Evolutionary conservation across 1,140 invertebrate genomes (phyloP), one percentile per base, ranked within the genome.

Genomic region (Augochlora pura): DNA sequence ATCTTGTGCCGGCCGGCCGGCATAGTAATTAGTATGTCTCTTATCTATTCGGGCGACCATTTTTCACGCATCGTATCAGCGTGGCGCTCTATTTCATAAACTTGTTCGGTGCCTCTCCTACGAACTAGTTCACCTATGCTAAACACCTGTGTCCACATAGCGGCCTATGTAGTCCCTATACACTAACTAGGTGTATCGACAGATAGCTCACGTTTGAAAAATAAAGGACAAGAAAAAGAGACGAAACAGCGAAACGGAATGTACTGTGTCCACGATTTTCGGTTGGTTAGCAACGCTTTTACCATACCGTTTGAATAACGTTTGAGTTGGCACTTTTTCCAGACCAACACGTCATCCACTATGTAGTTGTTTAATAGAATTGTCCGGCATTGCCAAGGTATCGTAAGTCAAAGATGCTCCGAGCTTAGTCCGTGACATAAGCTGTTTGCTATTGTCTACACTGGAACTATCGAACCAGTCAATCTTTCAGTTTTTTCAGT

Each of bases 131-230:
- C 49, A 18, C 14, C 62, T 54, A 63, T 49, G 83, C 77, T 85
- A 85, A 85, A 85, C 83, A 73, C 78, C 72, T 84, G 72, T 84
- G 82, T 46, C 67, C 52, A 84, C 83, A 80, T 49, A 57, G 49
- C 12, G 16, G 46, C 16, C 12, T 46, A 10, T 39, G 27, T 39
- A 46, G 27, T 59, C 39, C 67, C 52, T 71, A 10, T 64, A 32
- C n/a, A n/a, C 81, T 78, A 83, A 83, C n/a, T 80, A 39, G 66
- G 42, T 38, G 83, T 75, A 54, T 74, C 38, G 66, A 67, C 66
- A 52, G 71, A 84, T 32, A 70, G 71, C 32, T 9, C 70, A 57
- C 25, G n/a, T 21, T 65, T 32, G 32, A 32, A 81, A 77, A 66
- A 70, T 25, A 60, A 2, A 16, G 59, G 21, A 57, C 7, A 21